Conservation (phyloP, 92 coral and sea anemone species). For the Phenganax subtilis region DNA sequence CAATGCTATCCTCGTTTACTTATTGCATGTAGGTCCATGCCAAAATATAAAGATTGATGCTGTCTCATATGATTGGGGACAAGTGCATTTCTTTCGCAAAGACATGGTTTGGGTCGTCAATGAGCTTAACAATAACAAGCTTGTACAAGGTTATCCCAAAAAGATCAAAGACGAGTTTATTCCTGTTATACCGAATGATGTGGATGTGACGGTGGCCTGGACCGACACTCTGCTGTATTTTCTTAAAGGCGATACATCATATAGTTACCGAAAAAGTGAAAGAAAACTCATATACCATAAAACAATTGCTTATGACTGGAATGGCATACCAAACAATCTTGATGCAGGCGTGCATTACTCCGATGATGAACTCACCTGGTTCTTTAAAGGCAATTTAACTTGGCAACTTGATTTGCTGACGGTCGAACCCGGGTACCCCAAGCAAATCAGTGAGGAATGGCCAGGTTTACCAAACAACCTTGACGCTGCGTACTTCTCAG, state of each 20-base stretch:
- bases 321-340: slow-evolving; percentile 59
- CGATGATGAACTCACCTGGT: slow-evolving; percentile 43
- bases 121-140: neutral
- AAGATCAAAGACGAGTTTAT: slow-evolving; percentile 18
- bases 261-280: neutral
- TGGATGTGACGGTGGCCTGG: slow-evolving; percentile 15
- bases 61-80: neutral
- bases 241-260: slow-evolving; percentile 16
- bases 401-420: slow-evolving; percentile 50
- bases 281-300: neutral
- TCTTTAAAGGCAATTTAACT: slow-evolving; percentile 64
- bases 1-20: neutral
- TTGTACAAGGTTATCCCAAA: slow-evolving; percentile 22
- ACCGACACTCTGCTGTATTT: slow-evolving; percentile 4
- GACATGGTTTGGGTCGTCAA: slow-evolving; percentile 25
- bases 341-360: slow-evolving; percentile 57
- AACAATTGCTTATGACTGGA: slow-evolving; percentile 65
- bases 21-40: neutral
- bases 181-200: neutral
- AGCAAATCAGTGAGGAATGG: slow-evolving; percentile 44
- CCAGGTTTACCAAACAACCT: slow-evolving; percentile 45
- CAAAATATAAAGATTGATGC: slow-evolving; percentile 21
- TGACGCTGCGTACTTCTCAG: slow-evolving; percentile 42
- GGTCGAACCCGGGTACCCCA: slow-evolving; percentile 52
- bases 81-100: slow-evolving; percentile 21